Evolutionary conservation across 1,140 invertebrate genomes (phyloP).

Genomic region (Scaptomyza pallida): DNA sequence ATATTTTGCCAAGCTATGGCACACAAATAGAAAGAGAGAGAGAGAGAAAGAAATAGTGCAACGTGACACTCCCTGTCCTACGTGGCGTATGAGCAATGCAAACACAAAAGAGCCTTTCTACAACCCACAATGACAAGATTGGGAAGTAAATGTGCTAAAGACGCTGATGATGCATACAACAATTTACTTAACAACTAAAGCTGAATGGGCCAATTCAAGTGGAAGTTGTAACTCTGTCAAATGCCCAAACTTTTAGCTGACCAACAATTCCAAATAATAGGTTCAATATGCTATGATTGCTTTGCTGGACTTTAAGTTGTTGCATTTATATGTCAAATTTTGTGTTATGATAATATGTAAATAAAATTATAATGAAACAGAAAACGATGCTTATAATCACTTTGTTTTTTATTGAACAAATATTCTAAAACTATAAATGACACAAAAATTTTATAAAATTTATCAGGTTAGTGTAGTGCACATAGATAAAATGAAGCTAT

Average conservation of each 20-base stretch:
- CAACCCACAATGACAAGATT: neutral
- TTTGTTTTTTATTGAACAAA: too few species aligned
- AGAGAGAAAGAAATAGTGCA: slow-evolving; percentile 4
- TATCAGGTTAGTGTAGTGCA: too few species aligned
- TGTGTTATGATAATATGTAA: too few species aligned
- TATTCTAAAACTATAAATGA: too few species aligned
- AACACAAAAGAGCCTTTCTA: slow-evolving; percentile 11
- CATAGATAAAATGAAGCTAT: too few species aligned
- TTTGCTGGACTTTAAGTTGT: neutral
- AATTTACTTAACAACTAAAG: slow-evolving; percentile 25
- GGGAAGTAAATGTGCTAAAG: slow-evolving; percentile 21
- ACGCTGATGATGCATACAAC: slow-evolving; percentile 42
- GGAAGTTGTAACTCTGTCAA: slow-evolving; percentile 2
- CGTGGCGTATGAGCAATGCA: slow-evolving; percentile 43
- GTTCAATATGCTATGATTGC: slow-evolving; percentile 7
- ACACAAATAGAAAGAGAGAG: neutral
- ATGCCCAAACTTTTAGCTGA: slow-evolving; percentile 4
- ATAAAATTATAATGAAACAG: too few species aligned
- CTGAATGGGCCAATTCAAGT: slow-evolving; percentile 17
- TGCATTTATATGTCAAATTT: too few species aligned
- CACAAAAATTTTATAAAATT: too few species aligned
- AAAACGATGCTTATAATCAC: too few species aligned
- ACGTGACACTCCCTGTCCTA: slow-evolving; percentile 43
- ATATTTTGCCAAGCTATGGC: slow-evolving; percentile 46
- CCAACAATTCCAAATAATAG: neutral